These are phyloP conservation scores for Pristis pectinata DNA, from an alignment of 2,797 vertebrate species.

Conservation along the genomic window DNA sequence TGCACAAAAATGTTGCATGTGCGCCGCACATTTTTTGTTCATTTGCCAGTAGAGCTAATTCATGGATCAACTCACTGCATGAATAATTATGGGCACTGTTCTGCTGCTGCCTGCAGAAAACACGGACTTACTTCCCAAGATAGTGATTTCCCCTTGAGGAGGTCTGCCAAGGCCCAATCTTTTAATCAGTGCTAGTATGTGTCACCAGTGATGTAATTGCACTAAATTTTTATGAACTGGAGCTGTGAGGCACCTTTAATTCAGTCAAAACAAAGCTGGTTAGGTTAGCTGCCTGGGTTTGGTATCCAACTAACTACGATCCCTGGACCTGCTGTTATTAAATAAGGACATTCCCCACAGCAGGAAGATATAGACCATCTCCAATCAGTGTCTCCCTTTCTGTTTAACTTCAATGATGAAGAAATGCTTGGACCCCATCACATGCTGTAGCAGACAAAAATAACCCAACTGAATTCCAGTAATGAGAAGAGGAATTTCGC, in stretches of 20 bases:
- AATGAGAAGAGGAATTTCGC: neutral
- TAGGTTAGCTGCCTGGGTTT: neutral
- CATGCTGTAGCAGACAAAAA: neutral
- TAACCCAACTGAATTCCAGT: neutral
- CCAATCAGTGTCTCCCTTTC: neutral
- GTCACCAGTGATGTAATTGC: neutral
- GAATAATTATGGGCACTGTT: neutral
- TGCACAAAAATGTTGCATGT: neutral
- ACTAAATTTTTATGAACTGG: neutral
- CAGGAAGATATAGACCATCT: neutral
- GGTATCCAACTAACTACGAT: neutral
- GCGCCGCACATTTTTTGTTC: neutral
- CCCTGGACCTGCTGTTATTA: neutral
- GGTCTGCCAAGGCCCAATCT: neutral
- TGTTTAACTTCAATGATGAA: neutral
- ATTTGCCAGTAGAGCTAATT: neutral
- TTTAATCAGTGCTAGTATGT: neutral
- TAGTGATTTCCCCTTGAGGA: neutral
- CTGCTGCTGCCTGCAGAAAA: neutral
- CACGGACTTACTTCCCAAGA: neutral
- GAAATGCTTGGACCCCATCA: neutral
- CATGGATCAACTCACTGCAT: neutral
- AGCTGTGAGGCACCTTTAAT: neutral
- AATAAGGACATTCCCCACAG: neutral
- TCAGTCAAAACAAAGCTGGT: neutral